Evolutionary conservation across 1,140 invertebrate species (phyloP), one percentile per base, ranked within the genome.

Genomic region (Drosophila mauritiana): DNA sequence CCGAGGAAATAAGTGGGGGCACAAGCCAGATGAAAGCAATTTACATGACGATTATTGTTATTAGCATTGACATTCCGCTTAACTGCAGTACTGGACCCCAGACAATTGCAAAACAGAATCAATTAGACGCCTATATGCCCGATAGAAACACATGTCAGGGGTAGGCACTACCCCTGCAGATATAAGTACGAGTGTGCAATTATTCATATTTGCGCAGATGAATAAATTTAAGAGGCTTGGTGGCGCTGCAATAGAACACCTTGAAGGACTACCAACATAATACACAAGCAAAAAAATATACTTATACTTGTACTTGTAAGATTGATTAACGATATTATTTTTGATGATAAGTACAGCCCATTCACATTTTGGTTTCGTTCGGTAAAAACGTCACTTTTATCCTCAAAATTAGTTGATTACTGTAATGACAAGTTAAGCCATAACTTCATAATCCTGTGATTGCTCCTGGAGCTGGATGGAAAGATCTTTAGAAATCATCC

Each of bases 31-130:
- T 79, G 64, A 68, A 62, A 77, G 63, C 78, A 88, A 86, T 86
- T 88, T 88, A 88, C 75, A 88, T 88, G 75, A 77, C 58, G 75
- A 85, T 86, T 86, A 86, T 86, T 86, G 86, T 86, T 86, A 86
- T 86, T 86, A 86, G 75, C 82, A 86, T 86, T 88, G 82, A 79
- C 83, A 86, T 86, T 86, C 83, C 70, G 69, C 69, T 73, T 70
- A 63, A 80, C 59, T 65, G 51, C 70, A 64, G 49, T 53, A 52
- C 68, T 48, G 58, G 59, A 37, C 83, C 78, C 83, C 78, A 86
- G 82, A 88, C 83, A 88, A 86, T 86, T 86, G 82, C 56, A 88
- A 70, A 72, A 75, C 79, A 88, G 74, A 88, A 86, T 86, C 83
- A 88, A 86, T 86, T 86, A 86, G 83, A 61, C 78, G 64, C 51